Percentiles rank a stretch among this genome's conserved stretches.
These are phyloP conservation scores for Metellina segmentata DNA, from an alignment of 2,888 invertebrate species.

Conservation along the genomic window DNA sequence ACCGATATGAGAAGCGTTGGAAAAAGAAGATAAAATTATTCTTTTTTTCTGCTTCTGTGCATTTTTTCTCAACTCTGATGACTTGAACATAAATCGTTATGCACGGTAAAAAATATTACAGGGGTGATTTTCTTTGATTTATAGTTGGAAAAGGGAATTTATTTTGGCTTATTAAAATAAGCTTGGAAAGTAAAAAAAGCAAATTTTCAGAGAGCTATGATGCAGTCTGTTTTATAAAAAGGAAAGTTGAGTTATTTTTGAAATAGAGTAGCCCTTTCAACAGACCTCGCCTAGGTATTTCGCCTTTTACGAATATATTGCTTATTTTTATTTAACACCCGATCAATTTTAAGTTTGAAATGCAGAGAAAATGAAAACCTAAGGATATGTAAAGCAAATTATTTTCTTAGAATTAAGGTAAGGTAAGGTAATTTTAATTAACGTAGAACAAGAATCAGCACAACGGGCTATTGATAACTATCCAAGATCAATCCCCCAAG, in stretches of 20 bases:
- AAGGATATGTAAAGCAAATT: too few species aligned
- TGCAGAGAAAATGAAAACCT: too few species aligned
- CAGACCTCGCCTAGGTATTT: too few species aligned
- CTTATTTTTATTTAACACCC: too few species aligned
- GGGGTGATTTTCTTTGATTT: constrained; percentile 1
- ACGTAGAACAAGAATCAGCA: too few species aligned
- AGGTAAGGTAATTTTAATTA: too few species aligned
- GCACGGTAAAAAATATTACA: background rate
- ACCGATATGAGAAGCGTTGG: background rate
- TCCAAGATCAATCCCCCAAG: too few species aligned
- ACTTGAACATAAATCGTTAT: constrained; percentile 1
- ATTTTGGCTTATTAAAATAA: constrained; percentile 1
- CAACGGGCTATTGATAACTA: too few species aligned
- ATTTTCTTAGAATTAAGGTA: too few species aligned
- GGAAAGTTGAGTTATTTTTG: background rate
- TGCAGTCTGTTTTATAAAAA: background rate
- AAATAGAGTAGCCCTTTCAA: background rate
- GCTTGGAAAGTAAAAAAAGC: background rate
- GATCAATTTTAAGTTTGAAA: too few species aligned
- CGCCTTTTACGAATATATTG: too few species aligned
- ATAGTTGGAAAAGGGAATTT: background rate
- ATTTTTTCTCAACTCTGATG: background rate
- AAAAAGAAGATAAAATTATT: constrained; percentile 6
- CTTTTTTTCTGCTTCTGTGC: background rate
- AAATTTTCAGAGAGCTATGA: background rate